Evolutionary conservation across 2,113 vertebrate species (phyloP).

Genomic region (Polypterus bichir): DNA sequence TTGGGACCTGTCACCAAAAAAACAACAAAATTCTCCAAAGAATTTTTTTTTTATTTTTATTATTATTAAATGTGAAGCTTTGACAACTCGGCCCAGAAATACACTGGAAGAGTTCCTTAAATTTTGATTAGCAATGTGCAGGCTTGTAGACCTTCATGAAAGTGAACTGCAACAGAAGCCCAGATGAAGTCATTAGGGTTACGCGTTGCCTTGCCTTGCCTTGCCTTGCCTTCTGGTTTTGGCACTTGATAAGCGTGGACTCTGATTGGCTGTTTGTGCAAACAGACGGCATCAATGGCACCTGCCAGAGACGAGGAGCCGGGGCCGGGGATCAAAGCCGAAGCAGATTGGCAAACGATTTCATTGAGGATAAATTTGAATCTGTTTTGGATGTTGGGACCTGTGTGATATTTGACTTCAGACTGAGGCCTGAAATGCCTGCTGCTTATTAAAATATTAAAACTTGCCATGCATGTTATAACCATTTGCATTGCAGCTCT

Average conservation of each 20-base stretch:
- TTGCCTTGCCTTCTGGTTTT: conserved; percentile 1
- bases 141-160: conserved; percentile 62
- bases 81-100: conserved; percentile 73
- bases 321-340: too few species aligned
- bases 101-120: conserved; percentile 63
- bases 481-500: too few species aligned
- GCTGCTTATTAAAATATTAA: conserved; percentile 43
- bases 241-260: too few species aligned
- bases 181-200: conserved; percentile 55
- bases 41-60: neutral
- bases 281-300: too few species aligned
- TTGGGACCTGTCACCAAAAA: too few species aligned
- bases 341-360: too few species aligned
- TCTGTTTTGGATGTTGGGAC: neutral
- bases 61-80: conserved; percentile 42
- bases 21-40: too few species aligned
- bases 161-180: conserved; percentile 39
- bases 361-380: too few species aligned
- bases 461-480: conserved; percentile 47
- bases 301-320: too few species aligned
- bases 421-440: conserved; percentile 35
- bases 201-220: conserved; percentile 34
- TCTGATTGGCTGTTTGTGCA: too few species aligned
- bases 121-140: conserved; percentile 55
- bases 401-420: conserved; percentile 3